A percentile compares a stretch with the other conserved stretches of the same genome.
These are phyloP conservation scores for Enteromius radiatus DNA, from an alignment of 2,797 vertebrate species.

Conservation along the genomic window DNA sequence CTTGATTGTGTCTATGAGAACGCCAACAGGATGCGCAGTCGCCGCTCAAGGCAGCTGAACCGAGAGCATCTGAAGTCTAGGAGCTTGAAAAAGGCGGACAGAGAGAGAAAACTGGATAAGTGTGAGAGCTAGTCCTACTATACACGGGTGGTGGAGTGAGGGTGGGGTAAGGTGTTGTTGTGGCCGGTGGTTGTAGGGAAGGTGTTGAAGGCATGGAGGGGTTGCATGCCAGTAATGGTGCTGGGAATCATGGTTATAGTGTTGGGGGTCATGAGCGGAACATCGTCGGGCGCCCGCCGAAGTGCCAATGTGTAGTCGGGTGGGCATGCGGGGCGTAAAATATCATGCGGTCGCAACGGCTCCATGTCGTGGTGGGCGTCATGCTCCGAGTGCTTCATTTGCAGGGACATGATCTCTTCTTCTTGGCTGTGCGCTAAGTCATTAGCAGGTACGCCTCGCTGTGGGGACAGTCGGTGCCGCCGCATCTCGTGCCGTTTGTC, in stretches of 20 bases:
- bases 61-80: conserved; percentile 13
- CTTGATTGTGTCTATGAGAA: conserved; percentile 42
- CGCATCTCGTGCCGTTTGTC: conserved; percentile 90
- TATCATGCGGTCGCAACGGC: conserved; percentile 84
- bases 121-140: conserved; percentile 74
- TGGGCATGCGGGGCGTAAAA: conserved; percentile 87
- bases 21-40: conserved; percentile 28
- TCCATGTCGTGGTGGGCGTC: conserved; percentile 87
- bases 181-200: conserved; percentile 86
- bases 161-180: conserved; percentile 94
- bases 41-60: conserved; percentile 26
- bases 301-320: conserved; percentile 93
- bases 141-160: conserved; percentile 94
- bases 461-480: conserved; percentile 84
- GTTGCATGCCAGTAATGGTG: conserved; percentile 87
- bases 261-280: conserved; percentile 90
- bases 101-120: conserved; percentile 42
- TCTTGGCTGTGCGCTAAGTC: conserved; percentile 89
- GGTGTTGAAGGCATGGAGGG: conserved; percentile 91
- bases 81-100: conserved; percentile 37
- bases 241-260: conserved; percentile 94
- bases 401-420: conserved; percentile 92
- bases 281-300: conserved; percentile 88
- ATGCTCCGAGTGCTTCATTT: conserved; percentile 89
- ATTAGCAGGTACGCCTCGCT: conserved; percentile 78